Percentiles rank a stretch among this genome's conserved stretches.
Evolutionary conservation across 2,888 invertebrate species (phyloP).

Genomic region (Ophonus ardosiacus): DNA sequence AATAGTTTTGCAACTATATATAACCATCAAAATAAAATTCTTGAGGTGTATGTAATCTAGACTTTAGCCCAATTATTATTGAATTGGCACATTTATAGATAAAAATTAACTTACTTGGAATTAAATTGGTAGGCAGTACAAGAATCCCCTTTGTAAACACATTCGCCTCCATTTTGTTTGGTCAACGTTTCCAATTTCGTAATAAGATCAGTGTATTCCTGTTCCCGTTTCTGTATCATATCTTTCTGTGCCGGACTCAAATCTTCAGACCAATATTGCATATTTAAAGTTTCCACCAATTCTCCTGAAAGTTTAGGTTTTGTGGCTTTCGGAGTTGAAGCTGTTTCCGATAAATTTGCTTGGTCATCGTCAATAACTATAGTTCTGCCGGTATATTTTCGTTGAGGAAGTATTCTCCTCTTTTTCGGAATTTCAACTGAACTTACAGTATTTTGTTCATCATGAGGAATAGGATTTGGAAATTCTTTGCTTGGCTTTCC

Average conservation of each 20-base stretch:
- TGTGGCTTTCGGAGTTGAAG: slow-evolving; percentile 2
- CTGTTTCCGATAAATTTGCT: slow-evolving; percentile 7
- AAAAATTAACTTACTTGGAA: slow-evolving; percentile 76
- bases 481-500: slow-evolving; percentile 27
- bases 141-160: slow-evolving; percentile 82
- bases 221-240: slow-evolving; percentile 81
- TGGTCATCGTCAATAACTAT: slow-evolving; percentile 60
- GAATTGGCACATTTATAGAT: slow-evolving; percentile 19
- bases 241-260: slow-evolving; percentile 82
- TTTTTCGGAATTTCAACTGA: slow-evolving; percentile 24
- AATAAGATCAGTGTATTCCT: slow-evolving; percentile 83
- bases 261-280: slow-evolving; percentile 87
- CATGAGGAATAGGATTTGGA: slow-evolving; percentile 35
- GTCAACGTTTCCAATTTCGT: slow-evolving; percentile 80
- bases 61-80: too few species aligned
- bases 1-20: too few species aligned
- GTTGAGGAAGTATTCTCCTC: slow-evolving; percentile 2
- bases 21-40: too few species aligned
- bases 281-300: slow-evolving; percentile 76
- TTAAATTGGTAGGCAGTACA: slow-evolving; percentile 81
- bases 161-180: slow-evolving; percentile 80
- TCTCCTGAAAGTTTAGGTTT: slow-evolving; percentile 7
- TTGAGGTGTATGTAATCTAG: too few species aligned
- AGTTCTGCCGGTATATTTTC: slow-evolving; percentile 50
- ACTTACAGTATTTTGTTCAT: slow-evolving; percentile 28